phyloP scores from a whole-genome alignment of 1,140 invertebrate species.

The Eurytemora carolleeae region DNA sequence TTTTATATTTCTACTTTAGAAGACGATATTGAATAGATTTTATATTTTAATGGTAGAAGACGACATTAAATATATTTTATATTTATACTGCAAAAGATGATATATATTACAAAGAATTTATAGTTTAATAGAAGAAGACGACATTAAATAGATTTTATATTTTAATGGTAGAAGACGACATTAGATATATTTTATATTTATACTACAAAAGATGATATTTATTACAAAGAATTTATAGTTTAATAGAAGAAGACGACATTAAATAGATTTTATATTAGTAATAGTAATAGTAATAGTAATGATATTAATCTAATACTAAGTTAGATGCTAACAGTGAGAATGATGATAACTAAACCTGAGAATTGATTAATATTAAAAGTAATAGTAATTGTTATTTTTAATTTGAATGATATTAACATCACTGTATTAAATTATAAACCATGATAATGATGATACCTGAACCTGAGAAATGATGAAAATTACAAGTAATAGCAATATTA shows the following conservation, averaged over 20 bases:
- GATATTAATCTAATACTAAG: too few species aligned
- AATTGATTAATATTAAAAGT: too few species aligned
- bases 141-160: background rate
- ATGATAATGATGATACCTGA: background rate
- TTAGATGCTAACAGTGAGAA: too few species aligned
- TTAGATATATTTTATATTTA: background rate
- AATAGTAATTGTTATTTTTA: background rate
- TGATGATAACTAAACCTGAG: too few species aligned
- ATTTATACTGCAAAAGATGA: background rate
- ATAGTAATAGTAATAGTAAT: too few species aligned
- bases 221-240: too few species aligned
- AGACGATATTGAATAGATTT: background rate
- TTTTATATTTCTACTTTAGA: background rate
- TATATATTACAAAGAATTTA: background rate
- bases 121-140: background rate
- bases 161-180: background rate
- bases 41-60: too few species aligned
- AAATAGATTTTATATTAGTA: background rate
- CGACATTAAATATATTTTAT: too few species aligned
- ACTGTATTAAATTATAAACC: background rate
- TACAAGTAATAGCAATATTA: background rate
- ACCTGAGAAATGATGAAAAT: background rate
- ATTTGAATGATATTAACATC: background rate
- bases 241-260: background rate
- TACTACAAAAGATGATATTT: too few species aligned